Conservation (phyloP, 2,888 invertebrate genomes). For the Linnaemya tessellans region DNA sequence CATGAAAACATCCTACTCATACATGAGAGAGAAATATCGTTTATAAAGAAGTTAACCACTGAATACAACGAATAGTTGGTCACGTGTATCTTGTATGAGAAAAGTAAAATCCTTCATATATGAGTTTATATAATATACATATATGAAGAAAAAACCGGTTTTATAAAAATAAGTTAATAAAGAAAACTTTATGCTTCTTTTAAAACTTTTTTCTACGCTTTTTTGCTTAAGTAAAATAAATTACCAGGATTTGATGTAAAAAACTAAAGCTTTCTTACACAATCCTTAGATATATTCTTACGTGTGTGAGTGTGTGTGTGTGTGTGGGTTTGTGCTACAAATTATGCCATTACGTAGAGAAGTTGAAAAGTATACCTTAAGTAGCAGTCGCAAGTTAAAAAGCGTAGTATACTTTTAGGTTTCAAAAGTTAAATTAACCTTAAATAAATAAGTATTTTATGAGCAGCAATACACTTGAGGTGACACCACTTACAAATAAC, state of each 20-base stretch:
- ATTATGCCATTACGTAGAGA: slow-evolving; percentile 56
- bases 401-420: slow-evolving; percentile 63
- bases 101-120: slow-evolving; percentile 25
- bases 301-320: background rate
- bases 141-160: slow-evolving; percentile 22
- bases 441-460: slow-evolving; percentile 58
- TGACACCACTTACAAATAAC: slow-evolving; percentile 23
- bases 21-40: no score
- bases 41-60: no score
- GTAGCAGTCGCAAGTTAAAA: slow-evolving; percentile 61
- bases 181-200: slow-evolving; percentile 57
- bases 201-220: slow-evolving; percentile 1
- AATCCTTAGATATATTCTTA: background rate
- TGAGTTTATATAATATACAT: slow-evolving; percentile 43
- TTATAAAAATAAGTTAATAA: slow-evolving; percentile 61
- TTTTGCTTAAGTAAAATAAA: slow-evolving; percentile 59
- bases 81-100: background rate
- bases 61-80: slow-evolving; percentile 42
- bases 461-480: slow-evolving; percentile 30
- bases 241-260: slow-evolving; percentile 59
- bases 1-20: no score
- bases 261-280: slow-evolving; percentile 33
- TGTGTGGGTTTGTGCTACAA: slow-evolving; percentile 36
- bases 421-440: slow-evolving; percentile 67
- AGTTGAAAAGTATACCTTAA: slow-evolving; percentile 64